These are phyloP conservation scores for Noctua fimbriata DNA, from an alignment of 2,888 invertebrate genomes.

Conservation along the genomic window DNA sequence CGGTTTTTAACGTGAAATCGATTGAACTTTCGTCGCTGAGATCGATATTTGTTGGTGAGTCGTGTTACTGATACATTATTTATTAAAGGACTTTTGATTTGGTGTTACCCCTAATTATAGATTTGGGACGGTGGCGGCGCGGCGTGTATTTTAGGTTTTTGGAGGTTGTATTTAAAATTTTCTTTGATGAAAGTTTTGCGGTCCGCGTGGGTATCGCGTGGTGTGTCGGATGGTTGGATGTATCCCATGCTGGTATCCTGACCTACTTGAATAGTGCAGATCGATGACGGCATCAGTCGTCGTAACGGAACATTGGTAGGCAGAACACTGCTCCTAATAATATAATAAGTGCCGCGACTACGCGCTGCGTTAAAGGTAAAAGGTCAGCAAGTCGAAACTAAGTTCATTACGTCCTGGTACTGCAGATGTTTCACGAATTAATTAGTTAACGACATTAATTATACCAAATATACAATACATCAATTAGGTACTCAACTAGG, in stretches of 20 bases:
- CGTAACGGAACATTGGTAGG: slow-evolving; percentile 50
- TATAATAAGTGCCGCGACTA: slow-evolving; percentile 54
- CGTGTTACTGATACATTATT: slow-evolving; percentile 78
- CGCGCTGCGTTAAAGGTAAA: slow-evolving; percentile 64
- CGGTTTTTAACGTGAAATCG: slow-evolving; percentile 80
- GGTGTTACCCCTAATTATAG: slow-evolving; percentile 73
- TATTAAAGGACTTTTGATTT: slow-evolving; percentile 75
- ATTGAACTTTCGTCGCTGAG: slow-evolving; percentile 77
- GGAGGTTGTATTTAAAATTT: slow-evolving; percentile 6
- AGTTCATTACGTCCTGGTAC: slow-evolving; percentile 52
- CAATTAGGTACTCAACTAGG: neutral
- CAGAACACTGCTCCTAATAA: slow-evolving; percentile 54
- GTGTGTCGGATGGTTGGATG: slow-evolving; percentile 36
- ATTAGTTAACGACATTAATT: neutral
- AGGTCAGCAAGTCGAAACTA: slow-evolving; percentile 66
- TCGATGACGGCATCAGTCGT: slow-evolving; percentile 66
- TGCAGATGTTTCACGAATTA: slow-evolving; percentile 41
- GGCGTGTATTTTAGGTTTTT: slow-evolving; percentile 32
- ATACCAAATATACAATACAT: no score
- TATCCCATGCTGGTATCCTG: slow-evolving; percentile 66
- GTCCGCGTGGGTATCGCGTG: slow-evolving; percentile 51
- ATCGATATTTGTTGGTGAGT: slow-evolving; percentile 83
- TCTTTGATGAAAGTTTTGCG: slow-evolving; percentile 59
- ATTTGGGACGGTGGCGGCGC: slow-evolving; percentile 64
- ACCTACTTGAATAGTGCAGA: slow-evolving; percentile 71